Percentiles rank a stretch among this genome's conserved stretches.
Evolutionary conservation across 2,888 invertebrate genomes (phyloP).

Genomic region (Isoperla grammatica): DNA sequence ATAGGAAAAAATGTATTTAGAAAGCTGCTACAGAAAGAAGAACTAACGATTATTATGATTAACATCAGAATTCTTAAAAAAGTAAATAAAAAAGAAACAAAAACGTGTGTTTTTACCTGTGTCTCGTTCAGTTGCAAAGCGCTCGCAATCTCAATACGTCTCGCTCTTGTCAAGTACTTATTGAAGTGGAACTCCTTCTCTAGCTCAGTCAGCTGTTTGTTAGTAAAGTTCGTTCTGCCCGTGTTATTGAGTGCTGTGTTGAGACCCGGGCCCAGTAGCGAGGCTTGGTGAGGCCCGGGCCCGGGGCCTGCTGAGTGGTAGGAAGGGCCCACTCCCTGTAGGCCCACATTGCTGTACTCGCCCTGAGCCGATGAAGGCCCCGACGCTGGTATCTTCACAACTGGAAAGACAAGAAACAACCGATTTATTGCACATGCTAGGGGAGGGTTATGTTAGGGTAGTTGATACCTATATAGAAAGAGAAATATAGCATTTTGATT

Average conservation of each 20-base stretch:
- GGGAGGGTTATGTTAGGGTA: too few species aligned
- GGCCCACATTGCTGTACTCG: background rate
- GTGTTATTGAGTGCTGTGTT: slow-evolving; percentile 65
- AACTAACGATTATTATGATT: too few species aligned
- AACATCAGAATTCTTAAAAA: too few species aligned
- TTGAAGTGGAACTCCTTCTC: slow-evolving; percentile 99
- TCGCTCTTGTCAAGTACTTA: slow-evolving; percentile 94
- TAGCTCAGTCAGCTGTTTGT: slow-evolving; percentile 97
- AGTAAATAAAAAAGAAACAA: too few species aligned
- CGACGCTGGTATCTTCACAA: slow-evolving; percentile 33
- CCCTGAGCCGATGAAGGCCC: slow-evolving; percentile 13
- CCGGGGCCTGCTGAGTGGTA: background rate
- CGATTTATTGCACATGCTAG: too few species aligned
- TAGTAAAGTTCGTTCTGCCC: slow-evolving; percentile 97
- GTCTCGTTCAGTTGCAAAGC: slow-evolving; percentile 95
- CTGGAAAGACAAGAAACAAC: slow-evolving; percentile 31
- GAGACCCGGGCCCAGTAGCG: slow-evolving; percentile 27
- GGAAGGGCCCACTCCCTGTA: background rate
- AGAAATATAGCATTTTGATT: too few species aligned
- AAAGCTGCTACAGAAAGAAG: too few species aligned
- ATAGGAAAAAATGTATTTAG: too few species aligned
- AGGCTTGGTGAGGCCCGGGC: background rate
- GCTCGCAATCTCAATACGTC: slow-evolving; percentile 96
- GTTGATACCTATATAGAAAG: too few species aligned
- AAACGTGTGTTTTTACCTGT: too few species aligned